A percentile compares a stretch with the other conserved stretches of the same genome.
Conservation (phyloP, 1,140 invertebrate species). For the Metopolophium dirhodum region DNA sequence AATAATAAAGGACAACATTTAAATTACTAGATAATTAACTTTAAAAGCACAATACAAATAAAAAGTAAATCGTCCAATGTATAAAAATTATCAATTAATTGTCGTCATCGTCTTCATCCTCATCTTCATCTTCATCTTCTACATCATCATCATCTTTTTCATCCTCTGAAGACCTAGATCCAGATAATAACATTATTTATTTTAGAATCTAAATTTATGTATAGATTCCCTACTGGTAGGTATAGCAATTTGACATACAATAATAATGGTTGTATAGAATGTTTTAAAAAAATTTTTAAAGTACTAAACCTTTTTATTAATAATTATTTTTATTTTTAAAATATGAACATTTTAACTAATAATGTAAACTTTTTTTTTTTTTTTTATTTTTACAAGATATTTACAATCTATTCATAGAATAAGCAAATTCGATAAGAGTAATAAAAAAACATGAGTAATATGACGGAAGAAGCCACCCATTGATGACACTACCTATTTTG, state of each 20-base stretch:
- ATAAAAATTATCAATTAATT: not conserved
- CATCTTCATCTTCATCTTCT: not conserved
- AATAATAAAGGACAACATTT: not conserved
- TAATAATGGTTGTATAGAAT: not conserved
- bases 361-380: too few relatives aligned
- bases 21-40: not conserved
- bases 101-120: not conserved
- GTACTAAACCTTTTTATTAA: not conserved
- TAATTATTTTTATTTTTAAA: not conserved
- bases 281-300: not conserved
- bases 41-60: too few relatives aligned
- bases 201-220: too few relatives aligned
- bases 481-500: too few relatives aligned
- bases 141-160: slow-evolving; percentile 30
- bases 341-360: not conserved
- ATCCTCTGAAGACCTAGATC: slow-evolving; percentile 5
- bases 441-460: too few relatives aligned
- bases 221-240: not conserved
- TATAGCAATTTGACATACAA: not conserved
- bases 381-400: too few relatives aligned
- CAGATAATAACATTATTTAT: not conserved
- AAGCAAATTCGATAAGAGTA: too few relatives aligned
- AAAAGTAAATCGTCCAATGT: not conserved
- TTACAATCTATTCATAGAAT: too few relatives aligned
- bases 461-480: too few relatives aligned